Evolutionary conservation across 2,888 invertebrate species (phyloP).

Genomic region (Gisinianus flammeolus): DNA sequence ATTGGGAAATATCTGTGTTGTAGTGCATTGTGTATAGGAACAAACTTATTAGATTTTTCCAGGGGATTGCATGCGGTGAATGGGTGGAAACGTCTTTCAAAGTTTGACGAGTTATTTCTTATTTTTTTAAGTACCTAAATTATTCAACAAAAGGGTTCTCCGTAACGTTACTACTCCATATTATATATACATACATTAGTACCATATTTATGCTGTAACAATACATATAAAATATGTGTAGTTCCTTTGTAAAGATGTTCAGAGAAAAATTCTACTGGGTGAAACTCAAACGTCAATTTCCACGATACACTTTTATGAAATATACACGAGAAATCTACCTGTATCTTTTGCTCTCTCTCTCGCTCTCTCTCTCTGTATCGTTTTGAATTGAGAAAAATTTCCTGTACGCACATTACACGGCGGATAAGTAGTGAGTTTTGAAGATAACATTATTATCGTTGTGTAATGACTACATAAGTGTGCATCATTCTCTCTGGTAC

Average conservation of each 20-base stretch:
- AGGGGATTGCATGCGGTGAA: conserved; percentile 50
- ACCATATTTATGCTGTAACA: too few species aligned
- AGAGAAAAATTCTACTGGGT: neutral
- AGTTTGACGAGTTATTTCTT: conserved; percentile 56
- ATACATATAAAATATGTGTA: neutral
- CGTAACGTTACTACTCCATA: neutral
- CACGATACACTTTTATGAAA: neutral
- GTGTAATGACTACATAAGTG: conserved; percentile 8
- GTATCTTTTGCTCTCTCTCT: neutral
- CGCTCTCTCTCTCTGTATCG: neutral
- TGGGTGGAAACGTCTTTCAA: conserved; percentile 56
- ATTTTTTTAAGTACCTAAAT: conserved; percentile 45
- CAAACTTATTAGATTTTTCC: too few species aligned
- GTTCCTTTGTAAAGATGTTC: neutral
- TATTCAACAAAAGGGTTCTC: conserved; percentile 46
- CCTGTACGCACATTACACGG: neutral
- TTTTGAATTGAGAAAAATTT: neutral
- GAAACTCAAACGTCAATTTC: conserved; percentile 19
- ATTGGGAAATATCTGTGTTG: too few species aligned
- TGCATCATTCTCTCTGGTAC: conserved; percentile 6
- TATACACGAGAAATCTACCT: neutral
- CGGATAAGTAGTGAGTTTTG: neutral
- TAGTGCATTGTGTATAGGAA: too few species aligned
- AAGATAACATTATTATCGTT: conserved; percentile 19
- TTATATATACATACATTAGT: neutral